These are phyloP conservation scores for Scatophagus argus DNA, from an alignment of 2,113 vertebrate genomes.

Conservation along the genomic window DNA sequence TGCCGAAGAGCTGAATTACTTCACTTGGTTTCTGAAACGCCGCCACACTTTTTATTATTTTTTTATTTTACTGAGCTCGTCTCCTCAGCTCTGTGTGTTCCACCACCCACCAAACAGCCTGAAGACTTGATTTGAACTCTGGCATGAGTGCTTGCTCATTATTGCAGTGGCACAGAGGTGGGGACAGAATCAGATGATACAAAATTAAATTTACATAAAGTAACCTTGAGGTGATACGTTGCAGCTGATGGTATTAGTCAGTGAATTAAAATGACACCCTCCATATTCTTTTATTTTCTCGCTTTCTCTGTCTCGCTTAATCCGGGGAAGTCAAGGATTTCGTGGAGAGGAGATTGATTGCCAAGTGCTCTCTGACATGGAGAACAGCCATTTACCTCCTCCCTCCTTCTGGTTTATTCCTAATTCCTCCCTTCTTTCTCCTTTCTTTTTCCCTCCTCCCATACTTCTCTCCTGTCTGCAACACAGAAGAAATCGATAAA, in stretches of 20 bases:
- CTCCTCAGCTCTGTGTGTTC: constrained; percentile 15
- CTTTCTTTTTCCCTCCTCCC: constrained; percentile 3
- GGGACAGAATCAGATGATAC: constrained; percentile 55
- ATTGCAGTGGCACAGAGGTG: constrained; percentile 54
- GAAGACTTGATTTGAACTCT: constrained; percentile 60
- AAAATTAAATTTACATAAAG: constrained; percentile 69
- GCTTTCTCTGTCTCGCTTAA: constrained; percentile 45
- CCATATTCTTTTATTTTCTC: constrained; percentile 45
- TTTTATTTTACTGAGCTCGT: constrained; percentile 26
- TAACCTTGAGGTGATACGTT: constrained; percentile 55
- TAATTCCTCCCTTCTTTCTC: not conserved
- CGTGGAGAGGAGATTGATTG: constrained; percentile 39
- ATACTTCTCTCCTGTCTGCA: constrained; percentile 16
- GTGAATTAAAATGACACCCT: constrained; percentile 53
- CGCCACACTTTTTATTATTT: constrained; percentile 15
- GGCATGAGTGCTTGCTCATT: constrained; percentile 61
- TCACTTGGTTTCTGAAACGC: constrained; percentile 16
- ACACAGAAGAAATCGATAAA: constrained; percentile 55
- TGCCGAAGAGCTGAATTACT: constrained; percentile 7
- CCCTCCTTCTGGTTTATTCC: not conserved
- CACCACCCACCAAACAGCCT: constrained; percentile 51
- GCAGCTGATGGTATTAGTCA: constrained; percentile 51
- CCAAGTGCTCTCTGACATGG: constrained; percentile 45
- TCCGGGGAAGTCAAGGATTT: constrained; percentile 46
- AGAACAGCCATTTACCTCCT: constrained; percentile 16